phyloP scores from a whole-genome alignment of 2,888 invertebrate species.

The Sarcophaga carnaria region DNA sequence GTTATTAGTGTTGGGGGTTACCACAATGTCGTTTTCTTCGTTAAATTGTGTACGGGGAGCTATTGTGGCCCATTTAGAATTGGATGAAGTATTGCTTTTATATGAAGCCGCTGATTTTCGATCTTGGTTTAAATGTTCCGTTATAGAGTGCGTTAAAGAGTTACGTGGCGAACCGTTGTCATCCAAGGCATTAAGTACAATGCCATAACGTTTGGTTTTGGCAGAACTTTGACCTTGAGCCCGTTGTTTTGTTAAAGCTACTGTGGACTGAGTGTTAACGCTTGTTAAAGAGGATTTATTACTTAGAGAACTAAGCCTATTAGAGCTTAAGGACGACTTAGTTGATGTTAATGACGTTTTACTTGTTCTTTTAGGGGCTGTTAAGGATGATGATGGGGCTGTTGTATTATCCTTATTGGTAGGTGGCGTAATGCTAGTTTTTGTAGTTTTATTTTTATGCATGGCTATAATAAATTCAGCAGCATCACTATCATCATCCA shows the following conservation, averaged over 20 bases:
- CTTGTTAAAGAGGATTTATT: constrained; percentile 38
- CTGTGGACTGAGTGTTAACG: constrained; percentile 64
- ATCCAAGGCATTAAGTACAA: constrained; percentile 80
- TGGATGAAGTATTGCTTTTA: constrained; percentile 37
- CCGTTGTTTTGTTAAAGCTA: constrained; percentile 69
- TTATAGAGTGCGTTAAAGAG: constrained; percentile 19
- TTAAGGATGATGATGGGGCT: not conserved
- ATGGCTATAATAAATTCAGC: constrained; percentile 66
- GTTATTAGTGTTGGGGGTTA: constrained; percentile 45
- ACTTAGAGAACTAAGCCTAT: constrained; percentile 62
- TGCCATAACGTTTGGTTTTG: constrained; percentile 80
- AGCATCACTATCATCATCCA: constrained; percentile 76
- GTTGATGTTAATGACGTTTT: constrained; percentile 55
- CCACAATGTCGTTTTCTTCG: constrained; percentile 67
- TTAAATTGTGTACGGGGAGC: constrained; percentile 57
- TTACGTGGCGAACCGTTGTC: constrained; percentile 69
- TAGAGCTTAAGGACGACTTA: constrained; percentile 27
- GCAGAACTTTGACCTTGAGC: constrained; percentile 70
- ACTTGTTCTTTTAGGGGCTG: constrained; percentile 66
- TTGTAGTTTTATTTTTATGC: constrained; percentile 58
- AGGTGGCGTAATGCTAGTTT: constrained; percentile 15
- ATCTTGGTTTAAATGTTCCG: constrained; percentile 40
- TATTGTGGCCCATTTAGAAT: constrained; percentile 60
- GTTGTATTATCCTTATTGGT: constrained; percentile 35
- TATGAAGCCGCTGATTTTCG: constrained; percentile 48